Percentiles rank a stretch among this genome's conserved stretches.
phyloP scores from a whole-genome alignment of 2,797 vertebrate genomes.

The Malacoctenus gilli region DNA sequence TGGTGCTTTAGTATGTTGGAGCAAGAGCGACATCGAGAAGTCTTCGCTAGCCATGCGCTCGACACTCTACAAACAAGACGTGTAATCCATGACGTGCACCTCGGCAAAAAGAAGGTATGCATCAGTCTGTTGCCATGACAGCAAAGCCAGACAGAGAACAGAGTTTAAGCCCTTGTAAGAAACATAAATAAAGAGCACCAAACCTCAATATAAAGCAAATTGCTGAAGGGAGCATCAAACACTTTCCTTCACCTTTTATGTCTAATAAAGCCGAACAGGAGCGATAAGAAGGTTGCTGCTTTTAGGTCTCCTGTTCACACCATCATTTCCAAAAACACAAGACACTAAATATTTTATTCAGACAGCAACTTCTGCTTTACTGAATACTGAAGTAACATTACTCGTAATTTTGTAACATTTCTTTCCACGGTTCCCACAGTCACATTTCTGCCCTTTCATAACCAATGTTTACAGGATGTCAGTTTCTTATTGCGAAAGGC shows the following conservation, averaged over 20 bases:
- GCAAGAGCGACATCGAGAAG: no score
- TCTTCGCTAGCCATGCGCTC: no score
- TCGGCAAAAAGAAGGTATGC: constrained; percentile 37
- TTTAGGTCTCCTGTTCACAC: no score
- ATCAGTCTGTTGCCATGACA: constrained; percentile 50
- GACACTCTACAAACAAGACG: no score
- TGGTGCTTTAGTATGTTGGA: no score
- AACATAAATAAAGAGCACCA: constrained; percentile 76
- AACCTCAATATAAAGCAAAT: constrained; percentile 74
- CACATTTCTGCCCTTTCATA: no score
- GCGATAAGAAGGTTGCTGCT: not conserved
- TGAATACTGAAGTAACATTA: not conserved
- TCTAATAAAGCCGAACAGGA: no score
- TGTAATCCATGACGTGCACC: constrained; percentile 34
- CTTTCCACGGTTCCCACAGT: not conserved
- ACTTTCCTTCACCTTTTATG: constrained; percentile 52
- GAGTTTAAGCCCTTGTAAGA: constrained; percentile 64
- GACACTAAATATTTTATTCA: no score
- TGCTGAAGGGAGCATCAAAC: no score
- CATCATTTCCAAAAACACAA: no score
- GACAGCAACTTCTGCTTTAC: no score
- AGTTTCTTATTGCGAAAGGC: no score
- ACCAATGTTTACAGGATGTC: not conserved
- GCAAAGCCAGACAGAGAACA: constrained; percentile 62
- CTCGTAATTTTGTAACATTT: not conserved